These are phyloP conservation scores for Aphidoletes aphidimyza DNA, from an alignment of 2,888 invertebrate species.

Conservation along the genomic window DNA sequence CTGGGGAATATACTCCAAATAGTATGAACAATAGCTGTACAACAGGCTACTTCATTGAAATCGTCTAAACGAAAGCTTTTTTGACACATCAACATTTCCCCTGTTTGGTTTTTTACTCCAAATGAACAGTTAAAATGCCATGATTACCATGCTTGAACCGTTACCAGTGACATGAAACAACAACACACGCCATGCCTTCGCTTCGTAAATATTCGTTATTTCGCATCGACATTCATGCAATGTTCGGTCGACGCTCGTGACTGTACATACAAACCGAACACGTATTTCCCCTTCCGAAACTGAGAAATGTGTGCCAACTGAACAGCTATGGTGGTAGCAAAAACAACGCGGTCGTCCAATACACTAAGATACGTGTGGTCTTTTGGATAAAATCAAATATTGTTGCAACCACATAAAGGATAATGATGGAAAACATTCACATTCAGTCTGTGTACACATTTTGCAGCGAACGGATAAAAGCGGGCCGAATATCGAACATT, in stretches of 20 bases:
- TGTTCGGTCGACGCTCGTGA: background rate
- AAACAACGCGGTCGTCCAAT: slow-evolving; percentile 3
- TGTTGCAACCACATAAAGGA: slow-evolving; percentile 50
- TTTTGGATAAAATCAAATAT: slow-evolving; percentile 39
- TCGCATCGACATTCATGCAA: background rate
- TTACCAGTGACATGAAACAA: too few species aligned
- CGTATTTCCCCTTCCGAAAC: slow-evolving; percentile 18
- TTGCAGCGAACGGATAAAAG: slow-evolving; percentile 16
- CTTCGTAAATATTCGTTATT: background rate
- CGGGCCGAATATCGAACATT: background rate
- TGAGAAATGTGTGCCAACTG: background rate
- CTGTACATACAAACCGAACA: background rate
- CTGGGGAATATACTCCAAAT: background rate
- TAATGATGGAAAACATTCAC: slow-evolving; percentile 46
- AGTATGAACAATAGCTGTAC: background rate
- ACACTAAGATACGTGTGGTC: too few species aligned
- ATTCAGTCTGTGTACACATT: slow-evolving; percentile 43
- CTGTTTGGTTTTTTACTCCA: background rate
- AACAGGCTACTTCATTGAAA: too few species aligned
- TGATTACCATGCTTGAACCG: background rate
- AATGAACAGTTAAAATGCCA: too few species aligned
- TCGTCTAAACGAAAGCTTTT: background rate
- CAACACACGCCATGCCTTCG: too few species aligned
- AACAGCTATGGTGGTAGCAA: background rate
- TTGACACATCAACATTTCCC: slow-evolving; percentile 11